A percentile compares a stretch with the other conserved stretches of the same genome.
Conservation (phyloP, 2,888 invertebrate genomes). For the Globia sparganii region DNA sequence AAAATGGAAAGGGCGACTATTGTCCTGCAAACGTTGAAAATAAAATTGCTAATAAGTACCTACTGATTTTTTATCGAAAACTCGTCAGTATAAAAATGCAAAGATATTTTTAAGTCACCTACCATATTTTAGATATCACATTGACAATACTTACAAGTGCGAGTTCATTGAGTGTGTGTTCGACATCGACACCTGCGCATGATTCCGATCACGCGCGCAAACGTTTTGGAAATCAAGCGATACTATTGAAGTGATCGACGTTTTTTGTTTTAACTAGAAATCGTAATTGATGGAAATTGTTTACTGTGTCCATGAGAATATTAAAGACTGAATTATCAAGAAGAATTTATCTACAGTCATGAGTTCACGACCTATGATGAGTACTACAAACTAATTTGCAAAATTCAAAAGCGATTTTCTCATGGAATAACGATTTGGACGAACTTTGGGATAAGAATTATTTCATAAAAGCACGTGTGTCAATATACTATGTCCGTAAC, state of each 20-base stretch:
- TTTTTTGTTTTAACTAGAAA: slow-evolving; percentile 58
- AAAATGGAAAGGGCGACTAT: background rate
- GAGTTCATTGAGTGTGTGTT: slow-evolving; percentile 56
- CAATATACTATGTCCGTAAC: background rate
- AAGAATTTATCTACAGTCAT: background rate
- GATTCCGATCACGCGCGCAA: slow-evolving; percentile 69
- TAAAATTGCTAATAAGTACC: background rate
- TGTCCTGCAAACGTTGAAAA: background rate
- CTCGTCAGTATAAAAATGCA: background rate
- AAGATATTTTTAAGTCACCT: background rate
- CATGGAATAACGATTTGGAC: background rate
- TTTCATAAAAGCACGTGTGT: background rate
- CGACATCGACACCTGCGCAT: slow-evolving; percentile 60
- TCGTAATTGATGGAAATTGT: slow-evolving; percentile 53
- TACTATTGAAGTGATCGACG: slow-evolving; percentile 43
- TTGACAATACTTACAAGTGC: slow-evolving; percentile 15
- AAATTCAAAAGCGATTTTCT: background rate
- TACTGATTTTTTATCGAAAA: background rate
- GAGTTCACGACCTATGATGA: no score
- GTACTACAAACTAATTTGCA: no score
- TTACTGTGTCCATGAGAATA: slow-evolving; percentile 28
- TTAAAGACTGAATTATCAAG: slow-evolving; percentile 12
- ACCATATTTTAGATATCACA: slow-evolving; percentile 1
- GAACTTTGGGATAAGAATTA: background rate
- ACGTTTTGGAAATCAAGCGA: slow-evolving; percentile 57